Conservation (phyloP, 2,797 vertebrate genomes). For the Limnodromus scolopaceus region DNA sequence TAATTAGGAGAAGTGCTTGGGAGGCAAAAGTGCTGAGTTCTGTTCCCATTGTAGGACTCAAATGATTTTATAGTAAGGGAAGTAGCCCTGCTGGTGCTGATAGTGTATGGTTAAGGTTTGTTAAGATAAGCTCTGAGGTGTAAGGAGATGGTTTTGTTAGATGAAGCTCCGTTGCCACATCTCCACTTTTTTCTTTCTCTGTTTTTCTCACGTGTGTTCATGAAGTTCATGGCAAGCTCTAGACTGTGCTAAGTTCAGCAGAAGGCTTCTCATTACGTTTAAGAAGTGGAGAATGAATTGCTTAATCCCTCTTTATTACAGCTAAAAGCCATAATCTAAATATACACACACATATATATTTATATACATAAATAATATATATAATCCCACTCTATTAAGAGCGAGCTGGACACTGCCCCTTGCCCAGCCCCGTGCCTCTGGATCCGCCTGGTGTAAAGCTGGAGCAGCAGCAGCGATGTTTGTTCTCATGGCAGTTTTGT, state of each 20-base stretch:
- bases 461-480: not conserved
- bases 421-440: not conserved
- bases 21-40: not conserved
- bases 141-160: not conserved
- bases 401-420: not conserved
- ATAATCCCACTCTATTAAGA: not conserved
- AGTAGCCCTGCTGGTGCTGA: not conserved
- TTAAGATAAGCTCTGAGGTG: not conserved
- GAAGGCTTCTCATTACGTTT: not conserved
- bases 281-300: not conserved
- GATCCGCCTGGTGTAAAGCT: not conserved
- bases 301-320: not conserved
- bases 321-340: not conserved
- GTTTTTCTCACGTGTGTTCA: not conserved
- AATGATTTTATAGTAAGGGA: not conserved
- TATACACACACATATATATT: not conserved
- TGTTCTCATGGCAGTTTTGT: not conserved
- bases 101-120: rapidly evolving
- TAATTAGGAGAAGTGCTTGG: not conserved
- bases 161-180: not conserved
- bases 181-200: not conserved
- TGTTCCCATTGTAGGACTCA: not conserved
- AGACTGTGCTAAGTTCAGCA: not conserved
- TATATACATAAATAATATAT: not conserved
- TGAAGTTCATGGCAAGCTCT: not conserved